These are phyloP conservation scores for Monoplex corrugatus DNA, from an alignment of 2,888 invertebrate species.

Conservation along the genomic window DNA sequence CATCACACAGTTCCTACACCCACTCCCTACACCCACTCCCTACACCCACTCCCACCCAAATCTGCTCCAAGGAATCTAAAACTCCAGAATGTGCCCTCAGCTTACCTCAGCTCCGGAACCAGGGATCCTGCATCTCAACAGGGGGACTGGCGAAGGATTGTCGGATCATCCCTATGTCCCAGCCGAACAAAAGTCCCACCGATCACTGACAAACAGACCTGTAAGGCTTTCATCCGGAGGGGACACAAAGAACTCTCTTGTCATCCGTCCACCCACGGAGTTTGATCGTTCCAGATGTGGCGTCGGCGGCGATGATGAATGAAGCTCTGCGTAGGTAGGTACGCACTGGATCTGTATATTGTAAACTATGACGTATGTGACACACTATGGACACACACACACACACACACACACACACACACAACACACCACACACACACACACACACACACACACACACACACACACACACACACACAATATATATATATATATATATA, in stretches of 20 bases:
- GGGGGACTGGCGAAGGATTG: background rate
- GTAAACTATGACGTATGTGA: too few species aligned
- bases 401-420: background rate
- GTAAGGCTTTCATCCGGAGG: slow-evolving; percentile 49
- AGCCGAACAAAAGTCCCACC: slow-evolving; percentile 53
- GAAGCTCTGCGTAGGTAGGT: too few species aligned
- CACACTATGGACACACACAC: background rate
- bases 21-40: background rate
- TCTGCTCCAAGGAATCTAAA: background rate
- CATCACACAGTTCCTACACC: background rate
- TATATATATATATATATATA: background rate
- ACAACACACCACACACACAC: background rate
- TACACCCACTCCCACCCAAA: background rate
- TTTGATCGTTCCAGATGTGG: too few species aligned
- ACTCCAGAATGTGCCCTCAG: background rate
- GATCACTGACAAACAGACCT: slow-evolving; percentile 38
- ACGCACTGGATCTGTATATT: too few species aligned
- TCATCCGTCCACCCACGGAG: too few species aligned
- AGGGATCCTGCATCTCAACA: background rate
- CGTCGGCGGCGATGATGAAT: too few species aligned
- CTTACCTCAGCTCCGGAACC: background rate
- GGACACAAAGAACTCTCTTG: slow-evolving; percentile 47
- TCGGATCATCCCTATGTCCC: slow-evolving; percentile 42
- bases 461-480: background rate
- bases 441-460: background rate